A percentile compares a stretch with the other conserved stretches of the same genome.
Conservation (phyloP, 2,797 vertebrate species). For the Manis crassicaudata region DNA sequence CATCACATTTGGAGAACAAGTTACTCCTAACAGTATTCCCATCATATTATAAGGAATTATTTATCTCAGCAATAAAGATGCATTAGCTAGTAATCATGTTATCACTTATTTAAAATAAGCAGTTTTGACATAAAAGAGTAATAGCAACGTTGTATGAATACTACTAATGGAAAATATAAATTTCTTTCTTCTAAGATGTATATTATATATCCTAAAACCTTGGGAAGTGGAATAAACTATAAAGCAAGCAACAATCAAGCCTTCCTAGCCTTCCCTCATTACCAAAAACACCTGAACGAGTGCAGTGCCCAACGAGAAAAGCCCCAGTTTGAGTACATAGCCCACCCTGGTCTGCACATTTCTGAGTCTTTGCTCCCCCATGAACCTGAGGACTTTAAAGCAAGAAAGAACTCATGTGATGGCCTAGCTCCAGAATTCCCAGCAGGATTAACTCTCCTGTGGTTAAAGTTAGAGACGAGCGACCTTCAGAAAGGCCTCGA, state of each 20-base stretch:
- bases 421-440: not conserved
- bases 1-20: not conserved
- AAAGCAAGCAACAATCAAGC: not conserved
- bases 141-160: not conserved
- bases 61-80: slow-evolving; percentile 47
- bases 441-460: not conserved
- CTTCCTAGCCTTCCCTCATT: not conserved
- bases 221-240: not conserved
- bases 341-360: not conserved
- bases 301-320: not conserved
- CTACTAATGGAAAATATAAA: not conserved
- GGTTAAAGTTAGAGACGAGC: not conserved
- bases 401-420: not conserved
- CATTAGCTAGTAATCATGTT: not conserved
- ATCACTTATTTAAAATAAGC: not conserved
- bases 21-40: not conserved
- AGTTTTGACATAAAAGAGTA: slow-evolving; percentile 2
- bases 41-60: not conserved
- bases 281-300: not conserved
- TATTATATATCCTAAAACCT: not conserved
- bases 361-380: not conserved
- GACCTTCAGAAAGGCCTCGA: not conserved
- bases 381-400: not conserved
- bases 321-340: not conserved
- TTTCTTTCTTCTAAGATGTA: not conserved